Conservation (phyloP, 2,113 vertebrate genomes). For the Atrichornis clamosus region DNA sequence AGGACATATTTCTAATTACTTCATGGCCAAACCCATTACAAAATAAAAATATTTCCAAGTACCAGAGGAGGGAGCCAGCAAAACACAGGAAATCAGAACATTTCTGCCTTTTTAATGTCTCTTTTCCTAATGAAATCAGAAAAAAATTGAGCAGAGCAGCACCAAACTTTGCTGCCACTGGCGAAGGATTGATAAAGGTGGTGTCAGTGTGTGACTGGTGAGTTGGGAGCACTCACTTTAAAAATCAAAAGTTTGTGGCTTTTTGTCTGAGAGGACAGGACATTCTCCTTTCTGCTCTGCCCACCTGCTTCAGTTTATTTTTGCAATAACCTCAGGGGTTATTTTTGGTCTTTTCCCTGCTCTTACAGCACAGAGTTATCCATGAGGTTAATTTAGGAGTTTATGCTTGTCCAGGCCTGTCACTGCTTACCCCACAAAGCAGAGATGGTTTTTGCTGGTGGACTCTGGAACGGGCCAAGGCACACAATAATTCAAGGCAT, state of each 20-base stretch:
- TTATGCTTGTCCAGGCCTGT: neutral
- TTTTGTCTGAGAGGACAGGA: neutral
- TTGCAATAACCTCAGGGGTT: neutral
- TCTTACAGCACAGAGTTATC: neutral
- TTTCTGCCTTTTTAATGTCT: neutral
- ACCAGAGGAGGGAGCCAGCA: constrained; percentile 62
- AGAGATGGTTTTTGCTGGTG: neutral
- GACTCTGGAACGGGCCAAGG: fast-evolving
- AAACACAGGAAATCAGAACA: constrained; percentile 36
- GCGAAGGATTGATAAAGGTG: neutral
- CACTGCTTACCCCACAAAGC: neutral
- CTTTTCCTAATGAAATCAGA: constrained; percentile 18
- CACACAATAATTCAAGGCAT: neutral
- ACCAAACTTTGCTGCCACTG: neutral
- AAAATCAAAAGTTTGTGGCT: neutral
- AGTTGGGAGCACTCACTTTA: neutral
- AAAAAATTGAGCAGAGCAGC: neutral
- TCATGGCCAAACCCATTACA: neutral
- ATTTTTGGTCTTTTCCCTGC: neutral
- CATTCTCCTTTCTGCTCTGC: neutral
- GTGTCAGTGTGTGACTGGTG: neutral
- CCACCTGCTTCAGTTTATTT: neutral
- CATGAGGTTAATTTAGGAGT: neutral
- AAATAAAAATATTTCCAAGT: constrained; percentile 52
- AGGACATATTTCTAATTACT: neutral